phyloP scores from a whole-genome alignment of 1,140 invertebrate genomes.

The Triops longicaudatus region DNA sequence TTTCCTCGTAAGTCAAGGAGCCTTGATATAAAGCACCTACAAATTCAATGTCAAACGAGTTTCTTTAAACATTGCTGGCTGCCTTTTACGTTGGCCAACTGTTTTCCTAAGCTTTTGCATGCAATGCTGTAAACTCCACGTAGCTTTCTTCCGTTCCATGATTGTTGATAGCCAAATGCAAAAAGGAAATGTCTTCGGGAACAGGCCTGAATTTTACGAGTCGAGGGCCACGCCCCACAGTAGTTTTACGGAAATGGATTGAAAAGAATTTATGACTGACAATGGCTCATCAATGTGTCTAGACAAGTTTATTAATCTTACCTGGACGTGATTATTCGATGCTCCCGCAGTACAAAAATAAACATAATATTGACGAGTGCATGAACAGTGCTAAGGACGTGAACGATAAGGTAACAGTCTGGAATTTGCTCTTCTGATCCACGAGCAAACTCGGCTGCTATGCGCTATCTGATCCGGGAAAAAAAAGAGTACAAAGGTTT shows the following conservation, averaged over 20 bases:
- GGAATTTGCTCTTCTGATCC: too few relatives aligned
- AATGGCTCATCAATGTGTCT: not conserved
- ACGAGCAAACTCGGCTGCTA: too few relatives aligned
- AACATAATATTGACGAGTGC: not conserved
- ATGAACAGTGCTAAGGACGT: too few relatives aligned
- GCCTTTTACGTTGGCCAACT: not conserved
- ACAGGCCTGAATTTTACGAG: not conserved
- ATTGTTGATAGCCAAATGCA: not conserved
- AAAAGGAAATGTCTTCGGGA: not conserved
- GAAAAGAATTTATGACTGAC: not conserved
- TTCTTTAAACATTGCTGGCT: not conserved
- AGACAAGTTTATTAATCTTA: not conserved
- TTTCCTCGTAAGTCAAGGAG: not conserved
- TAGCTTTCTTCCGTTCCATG: not conserved
- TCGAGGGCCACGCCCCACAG: not conserved
- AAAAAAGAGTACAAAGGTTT: too few relatives aligned
- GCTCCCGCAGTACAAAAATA: not conserved
- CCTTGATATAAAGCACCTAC: not conserved
- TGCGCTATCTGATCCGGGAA: too few relatives aligned
- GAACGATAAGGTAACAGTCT: too few relatives aligned
- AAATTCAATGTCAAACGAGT: not conserved
- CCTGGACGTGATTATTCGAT: not conserved
- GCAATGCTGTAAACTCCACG: not conserved
- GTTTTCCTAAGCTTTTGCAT: not conserved
- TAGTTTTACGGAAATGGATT: not conserved